These are phyloP conservation scores for Ditula angustiorana DNA, from an alignment of 2,888 invertebrate genomes.

Conservation along the genomic window DNA sequence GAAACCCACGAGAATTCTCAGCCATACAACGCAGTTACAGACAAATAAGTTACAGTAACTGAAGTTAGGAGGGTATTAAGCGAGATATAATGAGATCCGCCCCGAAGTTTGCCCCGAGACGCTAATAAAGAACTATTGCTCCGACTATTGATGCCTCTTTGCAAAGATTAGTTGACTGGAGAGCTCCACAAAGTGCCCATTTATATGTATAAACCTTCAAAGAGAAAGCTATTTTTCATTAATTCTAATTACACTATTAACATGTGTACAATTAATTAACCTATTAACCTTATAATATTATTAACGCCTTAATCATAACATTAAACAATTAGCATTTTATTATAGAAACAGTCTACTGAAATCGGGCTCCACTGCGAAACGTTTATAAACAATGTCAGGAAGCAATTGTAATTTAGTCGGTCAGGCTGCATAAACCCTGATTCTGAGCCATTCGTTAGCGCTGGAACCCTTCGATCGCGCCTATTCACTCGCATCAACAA, in stretches of 20 bases:
- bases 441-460: conserved; percentile 7
- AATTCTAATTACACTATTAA: background rate
- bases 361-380: conserved; percentile 54
- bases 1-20: background rate
- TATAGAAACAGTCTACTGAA: conserved; percentile 44
- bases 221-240: conserved; percentile 9
- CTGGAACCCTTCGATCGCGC: background rate
- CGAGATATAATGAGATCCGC: conserved; percentile 22
- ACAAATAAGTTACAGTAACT: conserved; percentile 9
- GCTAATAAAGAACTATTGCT: conserved; percentile 34
- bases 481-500: conserved; percentile 5
- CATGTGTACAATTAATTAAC: conserved; percentile 11
- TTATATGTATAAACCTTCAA: background rate
- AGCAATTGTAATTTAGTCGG: conserved; percentile 60
- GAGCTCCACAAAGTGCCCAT: background rate
- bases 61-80: conserved; percentile 28
- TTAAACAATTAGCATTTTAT: conserved; percentile 33
- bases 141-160: conserved; percentile 20
- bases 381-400: conserved; percentile 68
- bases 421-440: conserved; percentile 50
- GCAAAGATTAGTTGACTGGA: conserved; percentile 2
- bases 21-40: background rate
- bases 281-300: conserved; percentile 21
- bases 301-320: conserved; percentile 30
- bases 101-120: conserved; percentile 14